These are phyloP conservation scores for Palythoa heliodiscus DNA, from an alignment of 92 coral and sea anemone genomes.

Conservation along the genomic window DNA sequence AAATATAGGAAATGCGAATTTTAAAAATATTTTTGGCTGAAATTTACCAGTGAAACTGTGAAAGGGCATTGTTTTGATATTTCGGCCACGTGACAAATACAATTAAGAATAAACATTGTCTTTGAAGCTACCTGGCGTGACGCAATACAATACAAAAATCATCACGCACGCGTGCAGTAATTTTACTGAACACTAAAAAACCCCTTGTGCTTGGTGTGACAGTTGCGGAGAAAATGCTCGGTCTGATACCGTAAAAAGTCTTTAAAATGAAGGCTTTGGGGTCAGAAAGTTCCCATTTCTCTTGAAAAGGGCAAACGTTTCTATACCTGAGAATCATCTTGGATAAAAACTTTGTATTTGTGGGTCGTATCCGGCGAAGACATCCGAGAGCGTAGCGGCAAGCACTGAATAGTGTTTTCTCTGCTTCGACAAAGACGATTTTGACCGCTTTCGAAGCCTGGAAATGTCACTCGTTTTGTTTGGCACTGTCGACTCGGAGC, in stretches of 20 bases:
- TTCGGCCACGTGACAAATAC: background rate
- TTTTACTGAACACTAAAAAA: constrained; percentile 9
- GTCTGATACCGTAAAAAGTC: background rate
- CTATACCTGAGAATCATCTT: background rate
- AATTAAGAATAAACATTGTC: too few relatives aligned
- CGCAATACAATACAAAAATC: constrained; percentile 4
- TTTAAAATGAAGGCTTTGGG: background rate
- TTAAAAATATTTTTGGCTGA: too few relatives aligned
- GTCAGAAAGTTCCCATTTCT: background rate
- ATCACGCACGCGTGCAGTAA: constrained; percentile 17
- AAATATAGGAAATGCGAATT: too few relatives aligned
- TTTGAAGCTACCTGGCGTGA: background rate
- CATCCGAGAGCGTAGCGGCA: background rate
- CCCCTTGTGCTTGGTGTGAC: background rate
- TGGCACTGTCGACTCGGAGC: constrained; percentile 43
- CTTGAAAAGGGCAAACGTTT: constrained; percentile 13
- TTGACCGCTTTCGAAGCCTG: constrained; percentile 12
- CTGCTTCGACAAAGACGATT: constrained; percentile 22
- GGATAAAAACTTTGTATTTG: background rate
- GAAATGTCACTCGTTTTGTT: constrained; percentile 44
- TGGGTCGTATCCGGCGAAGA: background rate
- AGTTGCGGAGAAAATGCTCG: background rate
- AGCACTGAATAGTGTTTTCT: background rate
- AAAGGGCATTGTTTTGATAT: too few relatives aligned
- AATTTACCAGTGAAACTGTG: too few relatives aligned